These are phyloP conservation scores for Lasioglossum lativentre DNA, from an alignment of 2,888 invertebrate species.

Conservation along the genomic window DNA sequence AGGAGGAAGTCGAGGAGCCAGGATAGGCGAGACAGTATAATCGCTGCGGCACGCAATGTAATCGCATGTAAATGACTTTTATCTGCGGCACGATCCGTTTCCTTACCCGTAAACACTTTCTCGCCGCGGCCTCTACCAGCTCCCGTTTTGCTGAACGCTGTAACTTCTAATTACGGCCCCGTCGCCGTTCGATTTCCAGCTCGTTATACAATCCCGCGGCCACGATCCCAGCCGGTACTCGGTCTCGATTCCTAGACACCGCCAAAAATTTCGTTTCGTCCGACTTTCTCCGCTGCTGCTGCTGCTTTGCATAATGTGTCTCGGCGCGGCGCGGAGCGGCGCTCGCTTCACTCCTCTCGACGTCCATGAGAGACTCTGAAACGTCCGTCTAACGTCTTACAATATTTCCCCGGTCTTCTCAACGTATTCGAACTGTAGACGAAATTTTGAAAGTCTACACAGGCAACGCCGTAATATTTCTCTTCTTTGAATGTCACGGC, in stretches of 20 bases:
- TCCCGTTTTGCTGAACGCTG: slow-evolving; percentile 64
- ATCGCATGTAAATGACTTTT: slow-evolving; percentile 80
- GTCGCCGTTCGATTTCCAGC: slow-evolving; percentile 71
- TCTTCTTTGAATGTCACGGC: no score
- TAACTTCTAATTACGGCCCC: slow-evolving; percentile 69
- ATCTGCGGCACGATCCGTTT: slow-evolving; percentile 80
- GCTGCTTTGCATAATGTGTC: slow-evolving; percentile 28
- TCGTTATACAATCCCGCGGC: slow-evolving; percentile 62
- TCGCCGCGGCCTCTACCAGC: slow-evolving; percentile 61
- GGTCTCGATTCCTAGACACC: slow-evolving; percentile 24
- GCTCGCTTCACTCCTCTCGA: not conserved
- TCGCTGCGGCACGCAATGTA: slow-evolving; percentile 74
- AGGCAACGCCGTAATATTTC: not conserved
- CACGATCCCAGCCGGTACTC: slow-evolving; percentile 2
- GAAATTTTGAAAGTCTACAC: not conserved
- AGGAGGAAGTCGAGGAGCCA: slow-evolving; percentile 32
- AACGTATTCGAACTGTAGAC: not conserved
- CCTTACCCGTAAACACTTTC: slow-evolving; percentile 80
- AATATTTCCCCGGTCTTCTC: not conserved
- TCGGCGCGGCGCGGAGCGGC: no score
- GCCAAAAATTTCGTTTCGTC: slow-evolving; percentile 54
- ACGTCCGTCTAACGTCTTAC: not conserved
- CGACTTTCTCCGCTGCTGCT: slow-evolving; percentile 50
- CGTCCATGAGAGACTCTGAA: not conserved
- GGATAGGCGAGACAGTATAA: slow-evolving; percentile 57